Evolutionary conservation across 2,888 invertebrate species (phyloP), one percentile per base, ranked within the genome.

Genomic region (Craniophora ligustri): DNA sequence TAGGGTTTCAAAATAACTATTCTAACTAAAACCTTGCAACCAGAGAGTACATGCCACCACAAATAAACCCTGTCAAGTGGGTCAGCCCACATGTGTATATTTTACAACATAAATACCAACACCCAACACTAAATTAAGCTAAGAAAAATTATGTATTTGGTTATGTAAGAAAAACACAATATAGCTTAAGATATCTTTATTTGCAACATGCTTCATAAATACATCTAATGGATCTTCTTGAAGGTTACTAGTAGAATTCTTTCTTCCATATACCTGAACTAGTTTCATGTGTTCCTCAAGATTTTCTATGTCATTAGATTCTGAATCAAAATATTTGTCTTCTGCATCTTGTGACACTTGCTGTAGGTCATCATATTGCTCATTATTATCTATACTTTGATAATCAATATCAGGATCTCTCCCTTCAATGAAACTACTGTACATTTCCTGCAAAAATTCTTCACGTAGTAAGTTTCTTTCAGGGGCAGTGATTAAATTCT

Each of bases 241-340:
- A 46, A 60, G 41, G 10, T 63, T 77, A 38, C 76, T 75, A 48
- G 49, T 72, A 5, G 77, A 68, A 18, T 70, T 75, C 56, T 81
- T 85, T 54, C 64, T 83, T 34, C 86, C 84, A 80, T 89, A 89
- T 61, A 86, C 87, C 55, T 88, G 76, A 15, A 88, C 79, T 50
- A 92, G 84, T 67, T 87, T 76, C 88, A 89, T 89, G 51, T 93
- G 91, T 51, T 87, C 86, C 56, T 89, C 88, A 30, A 84, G 75
- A 66, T 86, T 91, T 45, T 84, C 92, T 32, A 91, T 91, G 65
- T 96, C 95, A 65, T 96, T 95, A 18, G 95, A 95, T 84, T 98
- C 98, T 3, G 96, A 95, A 85, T 98, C 98, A 91, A 98, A 98
- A 85, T 98, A 98, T 79, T 95, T 96, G 73, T 98, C 98, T 87